Evolutionary conservation across 2,888 invertebrate genomes (phyloP), one percentile per base, ranked within the genome.

Genomic region (Schizotus pectinicornis): DNA sequence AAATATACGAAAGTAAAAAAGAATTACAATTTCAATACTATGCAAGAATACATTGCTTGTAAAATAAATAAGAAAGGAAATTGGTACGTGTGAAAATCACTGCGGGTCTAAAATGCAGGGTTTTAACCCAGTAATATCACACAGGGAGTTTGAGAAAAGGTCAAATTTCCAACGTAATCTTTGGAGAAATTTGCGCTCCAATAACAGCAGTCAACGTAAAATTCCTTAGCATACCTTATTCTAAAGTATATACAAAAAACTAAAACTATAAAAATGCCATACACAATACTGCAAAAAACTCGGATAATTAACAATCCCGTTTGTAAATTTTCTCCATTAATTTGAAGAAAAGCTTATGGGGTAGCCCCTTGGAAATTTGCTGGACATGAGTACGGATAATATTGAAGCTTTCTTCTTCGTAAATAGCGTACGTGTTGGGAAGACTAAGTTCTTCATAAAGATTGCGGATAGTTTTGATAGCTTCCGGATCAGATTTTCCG

Each of bases 401-500:
- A 74, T 92, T 91, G 71, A 90, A 92, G 8, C 88, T 90, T 70
- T 92, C 89, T 73, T 93, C 91, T 80, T 95, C 94, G 68, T 91
- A 94, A 30, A 87, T 85, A 0, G 88, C 85, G 75, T 89, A 95
- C 0, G 90, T 89, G 62, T 89, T 85, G 0, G 90, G 89, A 37
- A 95, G 77, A 59, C 88, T 88, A 2, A 94, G 79, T 62, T 91
- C 90, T 71, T 88, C 87, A 71, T 94, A 95, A 0, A 95, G 79
- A 60, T 87, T 83, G 74, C 89, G 92, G 37, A 95, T 86, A 59
- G 83, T 84, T 45, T 85, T 82, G 3, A 90, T 84, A 63, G 89
- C 86, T 56, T 85, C 85, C 0, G 84, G 81, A 63, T 91, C 88
- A 48, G 83, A 77, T 41, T 81, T 80, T 7, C 93, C 94, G 72